These are phyloP conservation scores for Furcifer pardalis DNA, from an alignment of 2,797 vertebrate species.

Conservation along the genomic window DNA sequence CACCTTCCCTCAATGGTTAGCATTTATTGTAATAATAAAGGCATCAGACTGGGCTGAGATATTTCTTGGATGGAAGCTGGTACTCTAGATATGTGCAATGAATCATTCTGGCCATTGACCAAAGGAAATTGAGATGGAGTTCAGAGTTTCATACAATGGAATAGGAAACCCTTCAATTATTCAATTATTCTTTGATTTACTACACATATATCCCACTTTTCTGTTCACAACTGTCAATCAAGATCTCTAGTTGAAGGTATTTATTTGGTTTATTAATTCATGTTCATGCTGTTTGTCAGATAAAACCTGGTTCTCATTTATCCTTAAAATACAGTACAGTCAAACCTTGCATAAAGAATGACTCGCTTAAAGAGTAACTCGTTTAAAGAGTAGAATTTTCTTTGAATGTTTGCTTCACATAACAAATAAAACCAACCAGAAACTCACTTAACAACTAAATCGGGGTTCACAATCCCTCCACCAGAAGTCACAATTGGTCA, in stretches of 20 bases:
- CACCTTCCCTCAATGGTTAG: constrained; percentile 17
- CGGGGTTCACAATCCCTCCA: too few relatives aligned
- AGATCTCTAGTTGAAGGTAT: neutral
- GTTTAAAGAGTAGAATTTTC: too few relatives aligned
- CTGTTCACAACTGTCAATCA: too few relatives aligned
- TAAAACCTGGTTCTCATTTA: neutral
- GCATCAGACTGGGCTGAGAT: neutral
- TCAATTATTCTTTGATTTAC: neutral
- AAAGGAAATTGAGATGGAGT: neutral
- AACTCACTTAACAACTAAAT: too few relatives aligned
- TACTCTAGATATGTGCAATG: neutral
- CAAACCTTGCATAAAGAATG: too few relatives aligned
- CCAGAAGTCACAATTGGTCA: too few relatives aligned
- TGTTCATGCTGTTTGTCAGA: neutral
- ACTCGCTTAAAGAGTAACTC: too few relatives aligned
- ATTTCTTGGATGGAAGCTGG: neutral
- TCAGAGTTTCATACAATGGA: neutral
- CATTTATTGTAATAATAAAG: constrained; percentile 27
- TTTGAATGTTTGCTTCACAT: too few relatives aligned
- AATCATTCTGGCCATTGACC: neutral
- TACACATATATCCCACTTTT: neutral
- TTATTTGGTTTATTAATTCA: neutral
- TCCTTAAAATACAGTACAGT: neutral
- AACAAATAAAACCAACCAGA: too few relatives aligned
- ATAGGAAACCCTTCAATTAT: neutral